These are phyloP conservation scores for Clarias laeviceps DNA, from an alignment of 2,797 vertebrate genomes.

Conservation along the genomic window DNA sequence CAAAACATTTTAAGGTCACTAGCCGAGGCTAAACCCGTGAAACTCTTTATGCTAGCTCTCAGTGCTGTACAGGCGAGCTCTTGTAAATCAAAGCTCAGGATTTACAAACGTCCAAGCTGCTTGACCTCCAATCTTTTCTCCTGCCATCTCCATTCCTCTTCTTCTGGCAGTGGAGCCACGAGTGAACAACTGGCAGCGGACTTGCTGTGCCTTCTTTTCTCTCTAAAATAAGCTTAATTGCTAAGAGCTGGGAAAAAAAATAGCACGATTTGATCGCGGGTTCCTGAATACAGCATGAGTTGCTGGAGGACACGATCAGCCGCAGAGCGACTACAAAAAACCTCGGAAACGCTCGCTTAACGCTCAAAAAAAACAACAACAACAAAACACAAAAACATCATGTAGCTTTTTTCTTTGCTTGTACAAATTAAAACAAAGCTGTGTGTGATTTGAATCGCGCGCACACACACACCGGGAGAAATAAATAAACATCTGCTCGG, in stretches of 20 bases:
- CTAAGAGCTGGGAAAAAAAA: background rate
- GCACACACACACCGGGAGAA: background rate
- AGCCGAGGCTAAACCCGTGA: background rate
- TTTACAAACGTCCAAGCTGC: background rate
- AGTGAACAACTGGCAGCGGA: background rate
- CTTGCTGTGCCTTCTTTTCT: background rate
- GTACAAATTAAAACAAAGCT: background rate
- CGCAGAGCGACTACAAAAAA: background rate
- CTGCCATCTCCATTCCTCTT: background rate
- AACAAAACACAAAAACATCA: background rate
- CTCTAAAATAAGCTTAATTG: conserved; percentile 6
- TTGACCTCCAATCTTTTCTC: background rate
- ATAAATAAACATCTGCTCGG: conserved; percentile 29
- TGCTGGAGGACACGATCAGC: background rate
- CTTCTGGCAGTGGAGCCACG: background rate
- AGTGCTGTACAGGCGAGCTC: conserved; percentile 10
- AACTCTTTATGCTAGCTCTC: background rate
- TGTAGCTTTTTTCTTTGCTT: background rate
- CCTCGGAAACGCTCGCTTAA: background rate
- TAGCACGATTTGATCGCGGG: background rate
- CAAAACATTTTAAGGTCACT: background rate
- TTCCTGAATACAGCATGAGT: background rate
- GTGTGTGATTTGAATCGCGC: background rate
- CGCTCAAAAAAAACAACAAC: background rate
- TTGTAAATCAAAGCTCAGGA: conserved; percentile 28